Conservation (phyloP, 2,888 invertebrate species). For the Netelia virgata region DNA sequence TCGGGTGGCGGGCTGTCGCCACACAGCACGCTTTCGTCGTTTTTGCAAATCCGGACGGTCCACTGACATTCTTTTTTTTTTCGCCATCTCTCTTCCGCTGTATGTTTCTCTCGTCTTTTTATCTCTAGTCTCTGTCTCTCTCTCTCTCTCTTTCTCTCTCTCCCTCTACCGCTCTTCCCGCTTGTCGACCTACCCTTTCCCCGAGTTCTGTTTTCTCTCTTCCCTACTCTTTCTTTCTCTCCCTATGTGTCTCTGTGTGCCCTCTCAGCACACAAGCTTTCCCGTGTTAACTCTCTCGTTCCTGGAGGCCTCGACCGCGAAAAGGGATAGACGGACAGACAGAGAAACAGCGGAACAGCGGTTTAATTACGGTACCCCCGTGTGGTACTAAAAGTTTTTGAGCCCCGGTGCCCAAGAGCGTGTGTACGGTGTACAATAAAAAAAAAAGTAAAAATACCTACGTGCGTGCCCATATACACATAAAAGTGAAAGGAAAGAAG, state of each 20-base stretch:
- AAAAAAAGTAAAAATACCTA: constrained; percentile 33
- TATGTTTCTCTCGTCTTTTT: constrained; percentile 30
- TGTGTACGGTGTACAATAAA: constrained; percentile 50
- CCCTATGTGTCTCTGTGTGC: constrained; percentile 21
- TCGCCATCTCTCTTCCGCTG: constrained; percentile 13
- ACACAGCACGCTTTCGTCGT: constrained; percentile 73
- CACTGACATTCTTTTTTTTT: constrained; percentile 39
- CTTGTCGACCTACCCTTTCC: neutral
- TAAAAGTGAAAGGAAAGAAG: constrained; percentile 27
- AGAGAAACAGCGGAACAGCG: constrained; percentile 81
- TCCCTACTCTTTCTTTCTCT: constrained; percentile 23
- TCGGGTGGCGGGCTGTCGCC: constrained; percentile 72
- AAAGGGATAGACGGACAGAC: constrained; percentile 78
- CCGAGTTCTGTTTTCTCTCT: constrained; percentile 58
- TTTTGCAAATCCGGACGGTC: constrained; percentile 66
- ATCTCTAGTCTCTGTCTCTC: constrained; percentile 26
- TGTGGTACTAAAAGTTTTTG: constrained; percentile 79
- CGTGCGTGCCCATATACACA: neutral
- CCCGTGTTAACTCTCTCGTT: constrained; percentile 49
- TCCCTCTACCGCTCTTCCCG: constrained; percentile 29
- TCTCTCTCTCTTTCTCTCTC: constrained; percentile 37
- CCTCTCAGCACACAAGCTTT: constrained; percentile 61
- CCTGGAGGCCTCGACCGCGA: constrained; percentile 64
- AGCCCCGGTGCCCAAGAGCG: constrained; percentile 67
- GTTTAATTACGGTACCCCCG: constrained; percentile 80